Base-by-base conservation (phyloP, 2,888 invertebrate species). In the Tanypteryx hageni region DNA sequence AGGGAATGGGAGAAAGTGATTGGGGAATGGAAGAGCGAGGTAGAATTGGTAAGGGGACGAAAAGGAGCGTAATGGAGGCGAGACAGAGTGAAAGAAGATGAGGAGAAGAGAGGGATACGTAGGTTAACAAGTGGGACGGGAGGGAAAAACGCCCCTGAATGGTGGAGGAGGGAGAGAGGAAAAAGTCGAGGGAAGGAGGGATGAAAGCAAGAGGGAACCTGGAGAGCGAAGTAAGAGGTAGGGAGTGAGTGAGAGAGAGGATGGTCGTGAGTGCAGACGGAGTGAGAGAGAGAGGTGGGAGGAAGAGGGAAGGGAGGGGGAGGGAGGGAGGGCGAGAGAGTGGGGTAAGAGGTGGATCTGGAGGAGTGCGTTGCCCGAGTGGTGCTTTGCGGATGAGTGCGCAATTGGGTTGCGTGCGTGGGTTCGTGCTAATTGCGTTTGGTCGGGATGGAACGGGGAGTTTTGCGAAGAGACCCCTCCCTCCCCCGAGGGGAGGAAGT, bases 321-420 rank as follows among this genome's bases (percentile, higher is more conserved):
- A 16, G 27, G 10, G 10, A 27, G 81, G 13, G 84, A 57, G 22
- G 57, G 22, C 10, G 22, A 85, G 84, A n/a, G 83, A 56, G 44
- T 14, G 56, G 57, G 18, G 85, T n/a, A 85, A 61, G 86, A 61
- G 59, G 16, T 22, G 85, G 16, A 14, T 83, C 83, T 44, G 83
- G 83, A 83, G 83, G 44, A 83, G 83, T 58, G 85, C 85, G 85
- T 58, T 56, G 84, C 18, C 57, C 84, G 59, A 31, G 85, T 14
- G 61, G 86, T 61, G 59, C 86, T 86, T 86, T 86, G 13, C 85
- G 86, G 27, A 58, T 59, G 61, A 61, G 86, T 59, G 61, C 59
- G 86, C 86, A 86, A 86, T 86, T 61, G 86, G 61, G 86, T 86
- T 86, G 57, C 59, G 86, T 31, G 86, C 86, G 86, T 86, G 86